Conservation (phyloP, 2,888 invertebrate species). For the Chymomyza fuscimana region DNA sequence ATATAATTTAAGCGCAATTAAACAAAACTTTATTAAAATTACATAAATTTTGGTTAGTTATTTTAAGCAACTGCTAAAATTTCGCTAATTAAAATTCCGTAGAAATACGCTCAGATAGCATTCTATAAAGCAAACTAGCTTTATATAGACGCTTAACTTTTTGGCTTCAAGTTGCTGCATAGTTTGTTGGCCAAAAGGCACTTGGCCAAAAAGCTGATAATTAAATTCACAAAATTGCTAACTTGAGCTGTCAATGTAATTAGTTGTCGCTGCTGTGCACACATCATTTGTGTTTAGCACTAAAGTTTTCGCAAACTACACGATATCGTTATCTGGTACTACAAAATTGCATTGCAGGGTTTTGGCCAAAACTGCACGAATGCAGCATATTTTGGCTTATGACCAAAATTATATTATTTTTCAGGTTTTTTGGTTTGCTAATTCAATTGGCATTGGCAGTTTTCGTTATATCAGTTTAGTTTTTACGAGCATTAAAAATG, state of each 20-base stretch:
- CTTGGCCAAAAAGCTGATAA: not conserved
- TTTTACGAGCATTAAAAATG: constrained; percentile 2
- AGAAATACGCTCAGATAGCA: constrained; percentile 18
- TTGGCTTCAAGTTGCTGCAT: constrained; percentile 21
- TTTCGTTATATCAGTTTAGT: not conserved
- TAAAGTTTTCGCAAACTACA: not conserved
- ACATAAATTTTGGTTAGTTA: not conserved
- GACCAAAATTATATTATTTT: not conserved
- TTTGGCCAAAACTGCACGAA: not conserved
- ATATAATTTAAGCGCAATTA: constrained; percentile 32
- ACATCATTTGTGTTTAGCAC: not conserved
- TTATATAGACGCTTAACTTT: not conserved
- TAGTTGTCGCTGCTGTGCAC: not conserved
- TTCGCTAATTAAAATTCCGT: constrained; percentile 8
- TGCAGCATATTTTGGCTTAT: not conserved
- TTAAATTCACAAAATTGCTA: not conserved
- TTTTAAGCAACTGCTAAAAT: not conserved
- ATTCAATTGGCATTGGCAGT: not conserved
- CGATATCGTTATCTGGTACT: too few relatives aligned
- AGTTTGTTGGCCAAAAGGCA: not conserved
- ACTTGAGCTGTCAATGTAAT: not conserved
- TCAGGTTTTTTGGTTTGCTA: not conserved
- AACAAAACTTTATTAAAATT: not conserved
- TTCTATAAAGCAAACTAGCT: constrained; percentile 28
- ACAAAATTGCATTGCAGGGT: not conserved